These are phyloP conservation scores for Odontocolon sp. DNA, from an alignment of 2,888 invertebrate genomes.

Conservation along the genomic window DNA sequence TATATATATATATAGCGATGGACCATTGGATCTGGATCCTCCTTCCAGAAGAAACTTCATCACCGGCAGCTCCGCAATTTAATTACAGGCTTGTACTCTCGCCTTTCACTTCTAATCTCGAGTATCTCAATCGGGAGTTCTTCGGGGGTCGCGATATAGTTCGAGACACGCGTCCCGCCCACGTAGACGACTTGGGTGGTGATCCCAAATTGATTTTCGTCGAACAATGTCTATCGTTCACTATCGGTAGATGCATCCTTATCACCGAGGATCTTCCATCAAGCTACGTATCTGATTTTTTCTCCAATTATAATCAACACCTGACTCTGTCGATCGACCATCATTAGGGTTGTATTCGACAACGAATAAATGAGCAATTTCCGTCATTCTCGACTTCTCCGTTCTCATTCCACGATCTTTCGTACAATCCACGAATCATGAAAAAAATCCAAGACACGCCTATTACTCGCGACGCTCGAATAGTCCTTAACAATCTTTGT, in stretches of 20 bases:
- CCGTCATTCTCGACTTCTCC: background rate
- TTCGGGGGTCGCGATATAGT: slow-evolving; percentile 31
- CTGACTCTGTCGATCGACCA: background rate
- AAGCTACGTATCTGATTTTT: background rate
- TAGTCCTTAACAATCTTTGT: too few species aligned
- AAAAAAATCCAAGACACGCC: slow-evolving; percentile 1
- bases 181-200: slow-evolving; percentile 49
- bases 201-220: background rate
- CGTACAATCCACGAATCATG: background rate
- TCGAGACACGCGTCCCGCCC: slow-evolving; percentile 47
- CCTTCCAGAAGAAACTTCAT: background rate
- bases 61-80: background rate
- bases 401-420: background rate
- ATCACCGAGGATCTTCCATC: background rate
- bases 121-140: slow-evolving; percentile 43
- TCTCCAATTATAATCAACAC: background rate
- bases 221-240: background rate
- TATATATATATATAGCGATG: too few species aligned
- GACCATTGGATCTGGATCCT: too few species aligned
- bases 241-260: background rate
- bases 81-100: slow-evolving; percentile 21
- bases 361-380: background rate
- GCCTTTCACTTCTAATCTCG: slow-evolving; percentile 37
- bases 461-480: background rate
- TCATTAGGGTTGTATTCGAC: background rate